Conservation (phyloP, 2,797 vertebrate genomes). For the Rhinophrynus dorsalis region DNA sequence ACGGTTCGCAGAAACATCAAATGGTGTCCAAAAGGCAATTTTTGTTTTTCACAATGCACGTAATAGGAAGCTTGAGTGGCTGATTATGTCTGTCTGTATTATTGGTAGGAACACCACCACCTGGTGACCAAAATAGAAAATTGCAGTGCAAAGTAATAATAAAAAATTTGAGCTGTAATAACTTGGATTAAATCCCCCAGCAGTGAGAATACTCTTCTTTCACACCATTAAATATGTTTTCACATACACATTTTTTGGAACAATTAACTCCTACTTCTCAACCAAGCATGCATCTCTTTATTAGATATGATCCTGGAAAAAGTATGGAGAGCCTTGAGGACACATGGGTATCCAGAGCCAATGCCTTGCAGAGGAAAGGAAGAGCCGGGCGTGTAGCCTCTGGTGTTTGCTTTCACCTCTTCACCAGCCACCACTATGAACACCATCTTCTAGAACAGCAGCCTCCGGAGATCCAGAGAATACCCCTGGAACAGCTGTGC, state of each 20-base stretch:
- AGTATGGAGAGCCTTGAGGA: constrained; percentile 98
- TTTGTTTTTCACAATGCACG: no score
- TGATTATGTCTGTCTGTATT: no score
- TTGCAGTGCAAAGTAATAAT: no score
- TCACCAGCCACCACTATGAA: constrained; percentile 89
- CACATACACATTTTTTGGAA: neutral
- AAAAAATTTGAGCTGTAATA: no score
- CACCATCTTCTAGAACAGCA: constrained; percentile 89
- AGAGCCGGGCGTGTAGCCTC: constrained; percentile 93
- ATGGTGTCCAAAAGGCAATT: no score
- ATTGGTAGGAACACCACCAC: no score
- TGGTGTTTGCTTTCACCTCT: constrained; percentile 94
- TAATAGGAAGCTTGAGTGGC: no score
- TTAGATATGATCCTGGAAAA: constrained; percentile 89
- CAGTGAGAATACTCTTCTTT: no score
- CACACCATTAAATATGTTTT: no score
- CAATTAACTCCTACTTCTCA: neutral
- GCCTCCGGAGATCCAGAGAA: constrained; percentile 93
- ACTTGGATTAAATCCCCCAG: no score
- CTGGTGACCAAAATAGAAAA: no score
- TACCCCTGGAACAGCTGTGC: constrained; percentile 93
- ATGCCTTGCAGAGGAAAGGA: constrained; percentile 89
- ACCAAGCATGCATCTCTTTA: constrained; percentile 8
- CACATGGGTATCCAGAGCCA: constrained; percentile 90
- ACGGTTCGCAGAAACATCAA: no score